Evolutionary conservation across 2,797 vertebrate genomes (phyloP), one percentile per base, ranked within the genome.

Genomic region (Petrocephalus sullivani): DNA sequence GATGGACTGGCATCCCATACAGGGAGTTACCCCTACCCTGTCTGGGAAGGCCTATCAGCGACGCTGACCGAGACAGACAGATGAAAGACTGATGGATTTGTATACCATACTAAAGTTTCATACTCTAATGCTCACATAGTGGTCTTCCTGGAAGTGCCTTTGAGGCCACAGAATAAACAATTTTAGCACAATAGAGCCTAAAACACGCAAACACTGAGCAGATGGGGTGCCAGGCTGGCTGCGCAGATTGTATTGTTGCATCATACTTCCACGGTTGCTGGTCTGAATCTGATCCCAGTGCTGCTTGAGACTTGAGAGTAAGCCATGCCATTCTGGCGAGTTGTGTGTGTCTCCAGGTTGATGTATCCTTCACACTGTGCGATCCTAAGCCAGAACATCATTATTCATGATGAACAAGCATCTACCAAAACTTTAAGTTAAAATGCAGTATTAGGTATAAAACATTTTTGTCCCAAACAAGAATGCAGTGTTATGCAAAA

Each of bases 391-490:
- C 1, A 2, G 16, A 78, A 56, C 41, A 78, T 78, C 33, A 78
- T 46, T 78, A 78, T 78, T 78, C 71, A 46, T 78, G 71, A 78
- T 10, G 7, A 46, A 78, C 6, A 41, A 78, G 71, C 71, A 1
- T 46, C 37, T 78, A n/a, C 33, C 37, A 46, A 41, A 16, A 46
- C 41, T 78, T 78, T 8, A 78, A 78, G 71, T 46, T 78, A 46
- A 78, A 78, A 78, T 78, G 16, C 37, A 19, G 37, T 12, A 78
- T 41, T 78, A 78, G 71, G 14, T 41, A 78, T 7, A 78, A 78
- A 78, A 78, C 71, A 46, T 78, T 78, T 78, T 78, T 78, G 71
- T 78, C 33, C 71, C 71, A 78, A 78, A 78, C 71, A 78, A 78
- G 37, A 78, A 46, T 41, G 19, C 7, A 41, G 33, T 19, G 71